Percentiles rank a stretch among this genome's conserved stretches.
These are phyloP conservation scores for Cavia aperea DNA, from an alignment of 2,113 vertebrate species.

Conservation along the genomic window DNA sequence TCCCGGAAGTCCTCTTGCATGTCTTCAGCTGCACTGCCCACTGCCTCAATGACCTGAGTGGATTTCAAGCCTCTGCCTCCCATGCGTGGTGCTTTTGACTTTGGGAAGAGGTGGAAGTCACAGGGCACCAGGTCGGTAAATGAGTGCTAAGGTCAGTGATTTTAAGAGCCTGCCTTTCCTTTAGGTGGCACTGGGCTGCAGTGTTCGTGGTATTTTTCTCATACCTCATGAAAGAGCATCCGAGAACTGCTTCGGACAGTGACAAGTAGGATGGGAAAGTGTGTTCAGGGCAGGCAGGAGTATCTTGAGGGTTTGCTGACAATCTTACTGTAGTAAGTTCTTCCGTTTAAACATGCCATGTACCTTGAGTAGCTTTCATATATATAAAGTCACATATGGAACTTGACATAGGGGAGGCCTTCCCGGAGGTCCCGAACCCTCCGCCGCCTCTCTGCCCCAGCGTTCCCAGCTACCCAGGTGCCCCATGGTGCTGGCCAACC, in stretches of 20 bases:
- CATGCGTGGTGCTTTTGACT: background rate
- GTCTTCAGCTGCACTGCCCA: background rate
- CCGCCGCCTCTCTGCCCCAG: background rate
- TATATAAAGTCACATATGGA: background rate
- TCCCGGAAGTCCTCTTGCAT: background rate
- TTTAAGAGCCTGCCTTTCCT: background rate
- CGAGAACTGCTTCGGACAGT: background rate
- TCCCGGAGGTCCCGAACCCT: background rate
- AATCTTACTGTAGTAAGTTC: background rate
- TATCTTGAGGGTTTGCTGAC: background rate
- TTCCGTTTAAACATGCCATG: background rate
- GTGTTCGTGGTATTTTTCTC: background rate
- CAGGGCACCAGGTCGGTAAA: background rate
- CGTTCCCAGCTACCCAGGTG: accelerated
- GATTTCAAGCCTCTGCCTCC: background rate
- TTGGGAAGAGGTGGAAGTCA: background rate
- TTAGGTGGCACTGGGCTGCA: background rate
- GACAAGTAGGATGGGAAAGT: background rate
- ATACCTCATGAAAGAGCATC: no score
- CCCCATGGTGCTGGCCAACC: slow-evolving; percentile 31
- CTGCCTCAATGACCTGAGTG: background rate
- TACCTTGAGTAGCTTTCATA: background rate
- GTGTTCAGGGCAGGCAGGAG: background rate
- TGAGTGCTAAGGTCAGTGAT: background rate
- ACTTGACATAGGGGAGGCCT: background rate